Percentiles rank a stretch among this genome's conserved stretches.
phyloP scores from a whole-genome alignment of 2,113 vertebrate genomes.

The Cranoglanis bouderius region DNA sequence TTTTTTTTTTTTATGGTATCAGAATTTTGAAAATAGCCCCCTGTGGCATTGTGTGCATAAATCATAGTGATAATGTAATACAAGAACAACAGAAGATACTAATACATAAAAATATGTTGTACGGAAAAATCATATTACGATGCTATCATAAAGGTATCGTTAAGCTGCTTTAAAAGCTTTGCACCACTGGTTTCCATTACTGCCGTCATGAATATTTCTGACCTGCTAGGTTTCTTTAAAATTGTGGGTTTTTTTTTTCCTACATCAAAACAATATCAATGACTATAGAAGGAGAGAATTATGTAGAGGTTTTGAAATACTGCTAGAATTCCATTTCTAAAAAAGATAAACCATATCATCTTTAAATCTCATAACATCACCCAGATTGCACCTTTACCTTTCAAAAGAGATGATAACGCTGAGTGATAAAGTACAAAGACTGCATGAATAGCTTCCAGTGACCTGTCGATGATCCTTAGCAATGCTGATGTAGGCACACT shows the following conservation, averaged over 20 bases:
- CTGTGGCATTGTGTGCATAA: neutral
- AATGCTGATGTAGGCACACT: neutral
- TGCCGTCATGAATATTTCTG: neutral
- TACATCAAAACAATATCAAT: neutral
- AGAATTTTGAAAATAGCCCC: too few species aligned
- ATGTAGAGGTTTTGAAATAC: neutral
- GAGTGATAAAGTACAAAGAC: neutral
- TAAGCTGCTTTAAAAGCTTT: neutral
- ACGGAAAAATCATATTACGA: neutral
- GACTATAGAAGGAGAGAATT: neutral
- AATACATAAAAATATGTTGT: neutral
- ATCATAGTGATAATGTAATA: neutral
- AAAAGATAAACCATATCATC: neutral
- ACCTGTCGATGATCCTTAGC: neutral
- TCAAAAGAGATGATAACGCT: neutral
- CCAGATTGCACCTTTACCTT: neutral
- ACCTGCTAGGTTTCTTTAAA: too few species aligned
- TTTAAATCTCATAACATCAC: neutral
- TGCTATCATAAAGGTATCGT: neutral
- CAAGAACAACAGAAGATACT: neutral
- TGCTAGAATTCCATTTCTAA: neutral
- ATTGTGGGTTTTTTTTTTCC: too few species aligned
- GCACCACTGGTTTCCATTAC: neutral
- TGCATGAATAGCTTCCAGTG: neutral
- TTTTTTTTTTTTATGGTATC: constrained; percentile 1